These are phyloP conservation scores for Thaleichthys pacificus DNA, from an alignment of 2,797 vertebrate genomes.

Conservation along the genomic window DNA sequence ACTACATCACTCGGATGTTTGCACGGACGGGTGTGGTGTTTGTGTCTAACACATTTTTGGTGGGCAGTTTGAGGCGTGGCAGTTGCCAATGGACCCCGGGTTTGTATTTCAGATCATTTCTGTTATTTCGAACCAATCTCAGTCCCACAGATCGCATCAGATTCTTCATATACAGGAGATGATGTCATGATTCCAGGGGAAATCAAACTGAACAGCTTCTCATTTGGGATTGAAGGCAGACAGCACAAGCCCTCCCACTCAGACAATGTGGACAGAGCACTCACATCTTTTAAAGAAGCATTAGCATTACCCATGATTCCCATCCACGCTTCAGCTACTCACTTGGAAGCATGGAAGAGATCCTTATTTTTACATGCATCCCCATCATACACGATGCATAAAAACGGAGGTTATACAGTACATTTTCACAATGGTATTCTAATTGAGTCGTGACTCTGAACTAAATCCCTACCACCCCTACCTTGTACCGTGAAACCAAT, in stretches of 20 bases:
- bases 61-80: constrained; percentile 11
- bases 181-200: not conserved
- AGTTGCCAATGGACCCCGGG: not conserved
- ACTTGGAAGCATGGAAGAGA: not conserved
- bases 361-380: not conserved
- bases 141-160: not conserved
- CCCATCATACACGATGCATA: not conserved
- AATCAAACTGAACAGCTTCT: not conserved
- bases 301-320: not conserved
- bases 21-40: constrained; percentile 11
- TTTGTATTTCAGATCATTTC: constrained; percentile 10
- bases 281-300: not conserved
- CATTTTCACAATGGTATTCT: not conserved
- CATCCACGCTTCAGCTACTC: not conserved
- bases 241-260: too few species aligned
- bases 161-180: not conserved
- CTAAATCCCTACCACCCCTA: not conserved
- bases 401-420: not conserved
- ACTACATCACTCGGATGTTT: constrained; percentile 12
- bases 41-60: constrained; percentile 27
- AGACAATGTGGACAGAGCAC: too few species aligned
- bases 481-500: not conserved
- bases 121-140: too few species aligned
- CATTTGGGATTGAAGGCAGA: not conserved
- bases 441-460: not conserved